Evolutionary conservation across 2,113 vertebrate species (phyloP).

Genomic region (Phyllopteryx taeniolatus): DNA sequence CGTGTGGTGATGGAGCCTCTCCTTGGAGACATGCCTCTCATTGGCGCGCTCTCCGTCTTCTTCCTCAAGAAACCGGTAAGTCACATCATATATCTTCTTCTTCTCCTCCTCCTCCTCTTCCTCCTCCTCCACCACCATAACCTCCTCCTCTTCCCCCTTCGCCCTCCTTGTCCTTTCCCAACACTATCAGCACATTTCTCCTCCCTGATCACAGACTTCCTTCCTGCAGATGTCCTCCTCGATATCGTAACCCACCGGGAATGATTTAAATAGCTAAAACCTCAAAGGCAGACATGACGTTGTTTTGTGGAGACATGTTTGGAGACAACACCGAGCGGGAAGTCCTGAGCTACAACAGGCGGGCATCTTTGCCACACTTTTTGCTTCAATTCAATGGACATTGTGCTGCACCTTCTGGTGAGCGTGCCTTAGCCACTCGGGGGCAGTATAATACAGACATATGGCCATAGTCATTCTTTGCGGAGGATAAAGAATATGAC

Average conservation of each 20-base stretch:
- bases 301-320: not conserved
- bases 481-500: too few relatives aligned
- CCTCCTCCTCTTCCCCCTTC: too few relatives aligned
- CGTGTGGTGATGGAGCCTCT: constrained; percentile 94
- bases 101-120: not conserved
- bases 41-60: constrained; percentile 91
- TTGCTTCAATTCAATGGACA: too few relatives aligned
- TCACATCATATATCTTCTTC: constrained; percentile 11
- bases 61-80: constrained; percentile 95
- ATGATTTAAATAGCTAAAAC: not conserved
- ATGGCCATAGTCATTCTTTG: too few relatives aligned
- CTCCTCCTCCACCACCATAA: too few relatives aligned
- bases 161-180: not conserved
- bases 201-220: constrained; percentile 38
- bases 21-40: constrained; percentile 92
- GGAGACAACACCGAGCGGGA: not conserved
- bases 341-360: not conserved
- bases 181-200: constrained; percentile 36
- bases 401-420: too few relatives aligned
- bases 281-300: constrained; percentile 1
- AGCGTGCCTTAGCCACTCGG: too few relatives aligned
- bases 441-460: too few relatives aligned
- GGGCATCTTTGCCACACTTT: too few relatives aligned
- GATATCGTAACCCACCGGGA: constrained; percentile 17
- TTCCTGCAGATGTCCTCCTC: constrained; percentile 34